Evolutionary conservation across 2,888 invertebrate genomes (phyloP).

Genomic region (Colletes collaris): DNA sequence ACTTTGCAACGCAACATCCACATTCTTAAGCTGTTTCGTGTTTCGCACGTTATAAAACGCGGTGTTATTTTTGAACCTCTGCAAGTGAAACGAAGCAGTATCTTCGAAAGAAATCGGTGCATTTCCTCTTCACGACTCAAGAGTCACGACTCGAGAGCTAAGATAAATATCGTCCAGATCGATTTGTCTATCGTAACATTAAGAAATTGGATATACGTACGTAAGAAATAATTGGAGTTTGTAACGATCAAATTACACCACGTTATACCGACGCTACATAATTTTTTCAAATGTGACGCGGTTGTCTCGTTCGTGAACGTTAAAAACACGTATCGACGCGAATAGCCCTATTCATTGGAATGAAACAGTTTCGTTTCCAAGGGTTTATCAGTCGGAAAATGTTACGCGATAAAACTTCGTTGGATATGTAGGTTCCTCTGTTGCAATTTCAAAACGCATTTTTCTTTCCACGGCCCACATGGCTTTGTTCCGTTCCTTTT

Average conservation of each 20-base stretch:
- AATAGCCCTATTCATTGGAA: too few species aligned
- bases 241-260: too few species aligned
- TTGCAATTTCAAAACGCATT: constrained; percentile 33
- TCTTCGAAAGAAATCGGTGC: constrained; percentile 44
- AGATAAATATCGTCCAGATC: constrained; percentile 30
- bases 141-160: constrained; percentile 37
- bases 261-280: too few species aligned
- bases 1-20: constrained; percentile 3
- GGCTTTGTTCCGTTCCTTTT: constrained; percentile 40
- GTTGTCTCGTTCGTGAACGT: too few species aligned
- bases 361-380: too few species aligned
- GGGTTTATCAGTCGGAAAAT: neutral
- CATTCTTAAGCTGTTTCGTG: constrained; percentile 26
- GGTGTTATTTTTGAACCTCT: constrained; percentile 50
- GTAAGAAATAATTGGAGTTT: neutral
- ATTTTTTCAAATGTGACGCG: too few species aligned
- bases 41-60: constrained; percentile 41
- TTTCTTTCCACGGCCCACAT: constrained; percentile 48
- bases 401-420: constrained; percentile 9
- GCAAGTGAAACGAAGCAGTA: constrained; percentile 44
- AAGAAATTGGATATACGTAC: neutral
- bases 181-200: neutral
- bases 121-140: constrained; percentile 43
- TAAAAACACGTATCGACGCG: too few species aligned
- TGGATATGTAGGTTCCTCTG: constrained; percentile 23